Percentiles rank a stretch among this genome's conserved stretches.
Evolutionary conservation across 2,888 invertebrate genomes (phyloP).

Genomic region (Leptinotarsa peninsularis): DNA sequence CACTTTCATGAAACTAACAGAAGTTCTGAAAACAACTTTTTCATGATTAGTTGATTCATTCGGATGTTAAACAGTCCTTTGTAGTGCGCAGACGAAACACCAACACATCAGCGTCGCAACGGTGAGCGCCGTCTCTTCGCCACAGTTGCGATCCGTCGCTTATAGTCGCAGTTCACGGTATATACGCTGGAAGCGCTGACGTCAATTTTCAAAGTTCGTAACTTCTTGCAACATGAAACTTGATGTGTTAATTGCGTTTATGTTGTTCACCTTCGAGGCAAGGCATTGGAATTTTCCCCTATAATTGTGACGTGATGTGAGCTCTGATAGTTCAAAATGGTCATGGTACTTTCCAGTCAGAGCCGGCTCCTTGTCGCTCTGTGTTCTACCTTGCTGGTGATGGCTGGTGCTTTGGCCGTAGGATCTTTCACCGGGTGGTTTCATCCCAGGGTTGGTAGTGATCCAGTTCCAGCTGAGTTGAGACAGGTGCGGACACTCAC

Average conservation of each 20-base stretch:
- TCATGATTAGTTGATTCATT: slow-evolving; percentile 60
- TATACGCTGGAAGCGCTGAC: slow-evolving; percentile 59
- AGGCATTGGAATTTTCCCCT: slow-evolving; percentile 1
- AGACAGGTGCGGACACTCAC: slow-evolving; percentile 67
- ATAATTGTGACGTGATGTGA: slow-evolving; percentile 35
- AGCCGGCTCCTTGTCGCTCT: slow-evolving; percentile 72
- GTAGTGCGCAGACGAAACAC: slow-evolving; percentile 55
- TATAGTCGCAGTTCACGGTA: slow-evolving; percentile 58
- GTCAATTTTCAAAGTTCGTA: slow-evolving; percentile 54
- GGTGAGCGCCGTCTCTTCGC: slow-evolving; percentile 53
- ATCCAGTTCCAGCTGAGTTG: slow-evolving; percentile 70
- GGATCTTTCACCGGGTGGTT: slow-evolving; percentile 75
- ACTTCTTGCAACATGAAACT: slow-evolving; percentile 43
- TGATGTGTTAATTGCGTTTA: slow-evolving; percentile 29
- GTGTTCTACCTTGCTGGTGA: slow-evolving; percentile 69
- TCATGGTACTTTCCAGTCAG: slow-evolving; percentile 76
- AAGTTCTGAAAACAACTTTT: slow-evolving; percentile 54
- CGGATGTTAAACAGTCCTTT: slow-evolving; percentile 49
- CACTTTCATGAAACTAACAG: slow-evolving; percentile 38
- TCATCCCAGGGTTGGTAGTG: slow-evolving; percentile 68
- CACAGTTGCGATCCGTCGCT: slow-evolving; percentile 63
- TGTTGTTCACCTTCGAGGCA: not conserved
- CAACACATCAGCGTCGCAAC: slow-evolving; percentile 39
- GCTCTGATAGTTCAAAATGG: slow-evolving; percentile 66
- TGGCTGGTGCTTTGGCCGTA: slow-evolving; percentile 71